Evolutionary conservation across 1,140 invertebrate genomes (phyloP).

Genomic region (Zaprionus lachaisei): DNA sequence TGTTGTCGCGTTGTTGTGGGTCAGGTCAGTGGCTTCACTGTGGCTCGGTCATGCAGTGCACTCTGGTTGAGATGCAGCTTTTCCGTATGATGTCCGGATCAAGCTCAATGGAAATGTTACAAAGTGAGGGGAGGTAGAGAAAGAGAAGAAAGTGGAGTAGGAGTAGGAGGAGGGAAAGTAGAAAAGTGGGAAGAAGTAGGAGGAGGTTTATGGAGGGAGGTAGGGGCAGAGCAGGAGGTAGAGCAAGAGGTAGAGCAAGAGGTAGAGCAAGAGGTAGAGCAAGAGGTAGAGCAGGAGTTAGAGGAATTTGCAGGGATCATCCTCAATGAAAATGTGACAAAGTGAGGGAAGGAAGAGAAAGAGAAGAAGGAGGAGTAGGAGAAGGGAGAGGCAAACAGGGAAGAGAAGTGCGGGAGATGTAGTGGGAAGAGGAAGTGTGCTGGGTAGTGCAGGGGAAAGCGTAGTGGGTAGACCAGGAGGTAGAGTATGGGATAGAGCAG

Average conservation of each 20-base stretch:
- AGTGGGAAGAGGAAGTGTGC: too few species aligned
- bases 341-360: too few species aligned
- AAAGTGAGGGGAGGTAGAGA: constrained; percentile 8
- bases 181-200: background rate
- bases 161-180: background rate
- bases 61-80: constrained; percentile 26
- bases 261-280: background rate
- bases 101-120: constrained; percentile 56
- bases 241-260: background rate
- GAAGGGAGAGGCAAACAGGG: too few species aligned
- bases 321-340: too few species aligned
- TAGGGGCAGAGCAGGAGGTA: background rate
- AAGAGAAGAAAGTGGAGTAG: background rate
- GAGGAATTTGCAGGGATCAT: too few species aligned
- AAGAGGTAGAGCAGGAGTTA: too few species aligned
- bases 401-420: background rate
- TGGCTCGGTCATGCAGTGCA: constrained; percentile 36
- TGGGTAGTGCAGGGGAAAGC: too few species aligned
- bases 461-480: too few species aligned
- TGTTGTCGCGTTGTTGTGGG: constrained; percentile 11
- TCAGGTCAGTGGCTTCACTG: constrained; percentile 35
- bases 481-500: too few species aligned
- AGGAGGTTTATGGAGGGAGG: background rate
- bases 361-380: too few species aligned
- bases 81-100: constrained; percentile 50